Conservation (phyloP, 2,888 invertebrate species). For the Lutraria lutraria region DNA sequence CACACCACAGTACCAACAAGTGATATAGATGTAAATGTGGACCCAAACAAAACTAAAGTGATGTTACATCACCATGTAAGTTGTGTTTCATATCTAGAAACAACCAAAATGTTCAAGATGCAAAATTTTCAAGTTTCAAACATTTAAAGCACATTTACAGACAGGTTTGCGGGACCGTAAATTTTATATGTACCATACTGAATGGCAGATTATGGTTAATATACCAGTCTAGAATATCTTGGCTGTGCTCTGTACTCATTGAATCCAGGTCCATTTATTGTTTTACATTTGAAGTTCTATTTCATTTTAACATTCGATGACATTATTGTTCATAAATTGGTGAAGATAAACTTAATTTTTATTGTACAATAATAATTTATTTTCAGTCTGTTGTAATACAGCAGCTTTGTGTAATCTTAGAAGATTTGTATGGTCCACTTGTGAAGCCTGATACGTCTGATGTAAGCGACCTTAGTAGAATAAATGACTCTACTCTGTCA, state of each 20-base stretch:
- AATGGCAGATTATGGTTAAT: too few relatives aligned
- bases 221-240: too few relatives aligned
- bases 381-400: slow-evolving; percentile 39
- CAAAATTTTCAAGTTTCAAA: background rate
- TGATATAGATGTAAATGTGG: slow-evolving; percentile 89
- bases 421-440: slow-evolving; percentile 64
- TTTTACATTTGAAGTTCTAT: background rate
- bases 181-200: background rate
- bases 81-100: background rate
- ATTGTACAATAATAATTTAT: background rate
- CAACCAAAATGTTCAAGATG: background rate
- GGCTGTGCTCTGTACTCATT: too few relatives aligned
- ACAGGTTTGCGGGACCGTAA: background rate
- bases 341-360: too few relatives aligned
- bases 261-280: background rate
- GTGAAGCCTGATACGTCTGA: slow-evolving; percentile 1
- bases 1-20: slow-evolving; percentile 87
- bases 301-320: background rate
- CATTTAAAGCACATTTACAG: too few relatives aligned
- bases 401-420: slow-evolving; percentile 53
- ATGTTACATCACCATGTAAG: slow-evolving; percentile 88
- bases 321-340: too few relatives aligned
- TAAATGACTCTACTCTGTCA: slow-evolving; percentile 36
- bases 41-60: slow-evolving; percentile 89
- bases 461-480: background rate